phyloP scores from a whole-genome alignment of 1,140 invertebrate species.

The Aradophagus sp. region DNA sequence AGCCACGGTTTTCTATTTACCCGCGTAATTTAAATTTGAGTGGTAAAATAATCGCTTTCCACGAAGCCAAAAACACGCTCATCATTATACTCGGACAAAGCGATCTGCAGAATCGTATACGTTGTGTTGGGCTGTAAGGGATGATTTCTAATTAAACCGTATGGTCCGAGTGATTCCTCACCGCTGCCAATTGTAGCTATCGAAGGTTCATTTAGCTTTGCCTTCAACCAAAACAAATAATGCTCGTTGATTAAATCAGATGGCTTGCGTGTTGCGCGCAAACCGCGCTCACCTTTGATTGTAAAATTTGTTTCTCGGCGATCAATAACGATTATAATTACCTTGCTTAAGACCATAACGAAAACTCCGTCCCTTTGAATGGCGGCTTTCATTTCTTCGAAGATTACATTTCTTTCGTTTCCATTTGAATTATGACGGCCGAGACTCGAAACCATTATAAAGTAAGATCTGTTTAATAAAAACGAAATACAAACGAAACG shows the following conservation, averaged over 20 bases:
- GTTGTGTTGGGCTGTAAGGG: constrained; percentile 45
- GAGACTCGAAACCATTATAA: too few relatives aligned
- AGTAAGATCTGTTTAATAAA: too few relatives aligned
- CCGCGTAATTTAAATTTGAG: neutral
- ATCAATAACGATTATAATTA: too few relatives aligned
- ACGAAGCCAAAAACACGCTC: constrained; percentile 26
- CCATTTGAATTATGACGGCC: too few relatives aligned
- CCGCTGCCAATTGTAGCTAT: constrained; percentile 51
- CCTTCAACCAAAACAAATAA: constrained; percentile 40
- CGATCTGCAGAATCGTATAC: constrained; percentile 41
- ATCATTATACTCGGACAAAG: constrained; percentile 39
- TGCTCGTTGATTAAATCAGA: constrained; percentile 23
- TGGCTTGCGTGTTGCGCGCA: constrained; percentile 1
- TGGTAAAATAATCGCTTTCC: constrained; percentile 39
- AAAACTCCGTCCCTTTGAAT: too few relatives aligned
- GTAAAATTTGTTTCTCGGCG: too few relatives aligned
- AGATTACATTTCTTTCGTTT: too few relatives aligned
- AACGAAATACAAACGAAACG: too few relatives aligned
- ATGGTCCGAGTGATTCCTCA: constrained; percentile 47
- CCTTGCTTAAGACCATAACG: too few relatives aligned
- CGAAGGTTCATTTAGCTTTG: constrained; percentile 39
- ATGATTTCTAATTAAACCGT: constrained; percentile 54
- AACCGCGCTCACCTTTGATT: too few relatives aligned
- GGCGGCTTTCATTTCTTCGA: too few relatives aligned
- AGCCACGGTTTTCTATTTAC: too few relatives aligned